Base-by-base conservation (phyloP, 2,888 invertebrate species). In the Rotaria socialis region DNA sequence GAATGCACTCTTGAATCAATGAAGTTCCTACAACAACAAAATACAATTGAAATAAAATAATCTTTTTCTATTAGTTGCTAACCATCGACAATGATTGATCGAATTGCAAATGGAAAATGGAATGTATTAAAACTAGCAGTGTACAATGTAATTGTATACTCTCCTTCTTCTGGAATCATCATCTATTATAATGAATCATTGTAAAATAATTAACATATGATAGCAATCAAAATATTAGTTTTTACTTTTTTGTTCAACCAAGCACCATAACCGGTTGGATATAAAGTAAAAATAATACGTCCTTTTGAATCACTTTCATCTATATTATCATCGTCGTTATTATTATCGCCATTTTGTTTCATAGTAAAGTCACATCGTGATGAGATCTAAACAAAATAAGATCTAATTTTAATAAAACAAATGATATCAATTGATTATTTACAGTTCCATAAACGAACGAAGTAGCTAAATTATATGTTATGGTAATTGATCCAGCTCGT, bases 61-160 rank as follows among this genome's bases (percentile, higher is more conserved):
- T 7, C 1, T 43, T 0, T 47, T 16, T 6, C 5, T 47, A n/a
- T n/a, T 24, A 11, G 47, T 80, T 80, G 1, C 19, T n/a, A 24
- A 80, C 80, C 80, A 14, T 80, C 47, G 11, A 80, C 24, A 47
- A 47, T 19, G n/a, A 80, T 80, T 43, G 80, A 80, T 47, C n/a
- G 24, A n/a, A 80, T 80, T 24, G 24, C 24, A 24, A 80, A 43
- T 47, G 80, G 80, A 80, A 80, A 80, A 80, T 80, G 80, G 47
- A 47, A 47, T 24, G 24, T 7, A 43, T 47, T 80, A 2, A 80
- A 0, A 24, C 47, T 47, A 47, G 47, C 5, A n/a, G n/a, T 47
- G 47, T 47, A 47, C 10, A 80, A 47, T 47, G 80, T 3, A 43
- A 80, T n/a, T n/a, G 3, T 11, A 47, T 80, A 80, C 5, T 47